Evolutionary conservation across 2,888 invertebrate species (phyloP).

Genomic region (Thymelicus acteon): DNA sequence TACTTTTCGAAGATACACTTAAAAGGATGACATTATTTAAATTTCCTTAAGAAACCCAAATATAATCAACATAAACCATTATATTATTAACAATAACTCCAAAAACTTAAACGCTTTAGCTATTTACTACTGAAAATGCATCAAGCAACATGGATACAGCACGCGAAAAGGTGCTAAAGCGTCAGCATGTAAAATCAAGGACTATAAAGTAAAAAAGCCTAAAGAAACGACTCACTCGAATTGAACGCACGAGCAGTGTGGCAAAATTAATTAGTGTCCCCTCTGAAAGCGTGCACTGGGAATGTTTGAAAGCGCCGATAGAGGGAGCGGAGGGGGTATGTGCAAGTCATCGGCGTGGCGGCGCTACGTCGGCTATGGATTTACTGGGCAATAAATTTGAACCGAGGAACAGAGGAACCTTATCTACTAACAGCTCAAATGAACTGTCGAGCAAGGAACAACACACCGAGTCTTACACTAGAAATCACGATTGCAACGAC

Average conservation of each 20-base stretch:
- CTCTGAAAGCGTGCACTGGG: conserved; percentile 59
- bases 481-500: conserved; percentile 47
- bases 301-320: conserved; percentile 68
- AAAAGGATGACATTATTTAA: too few relatives aligned
- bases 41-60: too few relatives aligned
- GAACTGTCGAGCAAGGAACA: conserved; percentile 69
- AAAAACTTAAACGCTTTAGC: too few relatives aligned
- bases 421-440: conserved; percentile 78
- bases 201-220: conserved; percentile 55
- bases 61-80: too few relatives aligned
- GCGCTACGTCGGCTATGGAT: conserved; percentile 54
- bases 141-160: background rate
- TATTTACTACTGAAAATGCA: too few relatives aligned
- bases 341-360: conserved; percentile 75
- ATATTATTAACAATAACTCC: too few relatives aligned
- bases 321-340: conserved; percentile 40
- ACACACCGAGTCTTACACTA: conserved; percentile 54
- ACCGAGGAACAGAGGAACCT: conserved; percentile 66
- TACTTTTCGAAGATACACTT: background rate
- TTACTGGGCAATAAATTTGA: conserved; percentile 78
- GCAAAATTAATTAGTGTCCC: conserved; percentile 80
- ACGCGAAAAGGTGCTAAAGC: conserved; percentile 6
- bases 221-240: conserved; percentile 63
- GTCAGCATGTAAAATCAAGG: conserved; percentile 41
- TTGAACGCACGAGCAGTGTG: conserved; percentile 66